Base-by-base conservation (phyloP, 2,113 vertebrate genomes). In the Myanophis thanlyinensis region DNA sequence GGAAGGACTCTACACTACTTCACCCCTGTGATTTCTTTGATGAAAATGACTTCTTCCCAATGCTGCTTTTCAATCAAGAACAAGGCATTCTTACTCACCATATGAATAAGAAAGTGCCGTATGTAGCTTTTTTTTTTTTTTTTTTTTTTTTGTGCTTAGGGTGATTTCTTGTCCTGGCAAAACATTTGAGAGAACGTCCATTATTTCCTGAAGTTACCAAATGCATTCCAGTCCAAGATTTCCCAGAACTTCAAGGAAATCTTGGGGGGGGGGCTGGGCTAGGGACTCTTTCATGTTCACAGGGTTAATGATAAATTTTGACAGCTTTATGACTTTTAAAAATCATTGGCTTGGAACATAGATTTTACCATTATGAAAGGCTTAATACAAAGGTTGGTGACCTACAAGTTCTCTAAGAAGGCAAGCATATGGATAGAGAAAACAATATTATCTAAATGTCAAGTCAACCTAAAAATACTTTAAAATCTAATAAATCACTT, bases 401-500 rank as follows among this genome's bases (percentile, higher is more conserved):
- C 80, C 91, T 87, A 48, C 89, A 95, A 89, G 53, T 44, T 93
- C 59, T 93, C 80, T 18, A 4, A 30, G 85, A 52, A 40, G 89
- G 93, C 35, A 90, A 52, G 73, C 59, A 5, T 47, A n/a, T 2
- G 40, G 44, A 44, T 73, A 94, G 8, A 48, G 91, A 96, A 94
- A 94, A 93, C 73, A 94, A 44, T 90, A 89, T 91, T 91, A 95
- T 87, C 91, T 89, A 93, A 95, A 95, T 93, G 92, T 94, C 73
- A 48, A 94, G 94, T 86, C 52, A 96, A 94, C 59, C 53, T 56
- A 94, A 93, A 96, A 94, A 95, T 93, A 94, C 91, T 95, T 95
- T 3, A 93, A 96, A 96, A 95, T 23, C 40, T 96, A 95, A 95
- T 93, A 95, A 93, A 92, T 94, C 92, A 90, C 93, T 89, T 95